A percentile compares a stretch with the other conserved stretches of the same genome.
Evolutionary conservation across 2,888 invertebrate genomes (phyloP).

Genomic region (Luperina testacea): DNA sequence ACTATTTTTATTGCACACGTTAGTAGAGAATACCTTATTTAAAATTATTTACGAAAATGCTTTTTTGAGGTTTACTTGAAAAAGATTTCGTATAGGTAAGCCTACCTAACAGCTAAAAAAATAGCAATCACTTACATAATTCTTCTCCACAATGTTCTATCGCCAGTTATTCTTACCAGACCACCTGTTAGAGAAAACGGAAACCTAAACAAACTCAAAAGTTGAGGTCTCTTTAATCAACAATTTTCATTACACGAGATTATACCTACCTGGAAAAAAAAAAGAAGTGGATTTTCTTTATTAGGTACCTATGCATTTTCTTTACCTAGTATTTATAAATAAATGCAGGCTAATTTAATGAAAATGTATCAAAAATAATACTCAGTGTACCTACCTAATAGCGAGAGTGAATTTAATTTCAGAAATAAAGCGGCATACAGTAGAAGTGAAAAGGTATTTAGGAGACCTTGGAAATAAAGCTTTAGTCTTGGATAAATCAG

Average conservation of each 20-base stretch:
- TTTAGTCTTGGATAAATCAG: not conserved
- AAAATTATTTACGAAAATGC: not conserved
- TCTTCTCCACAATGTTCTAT: not conserved
- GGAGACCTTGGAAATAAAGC: not conserved
- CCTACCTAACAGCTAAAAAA: not conserved
- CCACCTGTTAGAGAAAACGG: slow-evolving; percentile 13
- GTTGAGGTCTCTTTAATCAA: not conserved
- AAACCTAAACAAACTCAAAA: not conserved
- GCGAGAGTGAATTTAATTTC: not conserved
- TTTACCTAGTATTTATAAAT: not conserved
- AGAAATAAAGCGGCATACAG: not conserved
- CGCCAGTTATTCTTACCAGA: not conserved
- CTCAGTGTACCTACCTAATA: not conserved
- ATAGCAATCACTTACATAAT: not conserved
- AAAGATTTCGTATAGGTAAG: too few relatives aligned
- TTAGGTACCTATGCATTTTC: not conserved
- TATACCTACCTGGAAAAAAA: not conserved
- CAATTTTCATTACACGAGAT: not conserved
- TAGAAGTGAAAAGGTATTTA: not conserved
- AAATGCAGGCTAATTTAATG: not conserved
- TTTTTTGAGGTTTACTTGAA: not conserved
- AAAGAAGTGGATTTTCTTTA: not conserved
- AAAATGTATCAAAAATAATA: not conserved
- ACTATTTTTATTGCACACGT: not conserved
- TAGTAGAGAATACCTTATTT: not conserved